phyloP scores from a whole-genome alignment of 1,140 invertebrate species.

The Caenorhabditis tropicalis region DNA sequence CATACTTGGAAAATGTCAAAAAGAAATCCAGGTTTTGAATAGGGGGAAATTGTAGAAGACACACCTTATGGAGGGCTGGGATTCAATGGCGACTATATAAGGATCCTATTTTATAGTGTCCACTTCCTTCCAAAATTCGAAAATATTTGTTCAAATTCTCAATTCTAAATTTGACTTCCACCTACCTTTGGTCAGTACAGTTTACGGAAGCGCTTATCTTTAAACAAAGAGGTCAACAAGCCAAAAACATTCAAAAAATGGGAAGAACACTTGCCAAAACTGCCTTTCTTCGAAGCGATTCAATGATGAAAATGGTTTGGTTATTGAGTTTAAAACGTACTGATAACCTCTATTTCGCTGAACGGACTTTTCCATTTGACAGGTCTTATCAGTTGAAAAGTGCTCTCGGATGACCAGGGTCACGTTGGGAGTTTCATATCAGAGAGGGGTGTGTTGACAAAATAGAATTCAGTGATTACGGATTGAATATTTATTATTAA shows the following conservation, averaged over 20 bases:
- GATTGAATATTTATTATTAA: constrained; percentile 29
- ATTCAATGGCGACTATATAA: no score
- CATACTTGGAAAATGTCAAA: background rate
- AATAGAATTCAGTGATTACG: background rate
- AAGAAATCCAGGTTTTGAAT: background rate
- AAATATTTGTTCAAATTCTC: background rate
- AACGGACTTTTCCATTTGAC: background rate
- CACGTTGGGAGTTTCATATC: no score
- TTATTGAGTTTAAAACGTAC: constrained; percentile 6
- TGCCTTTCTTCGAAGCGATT: no score
- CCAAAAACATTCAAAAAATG: background rate
- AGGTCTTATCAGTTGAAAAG: constrained; percentile 22
- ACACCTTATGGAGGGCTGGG: no score
- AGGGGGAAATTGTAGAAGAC: no score
- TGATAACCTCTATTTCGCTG: background rate
- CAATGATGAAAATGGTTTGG: background rate
- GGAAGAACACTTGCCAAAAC: background rate
- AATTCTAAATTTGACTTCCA: background rate
- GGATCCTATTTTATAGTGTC: no score
- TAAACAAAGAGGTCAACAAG: background rate
- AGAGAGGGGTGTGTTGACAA: no score
- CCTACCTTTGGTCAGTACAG: background rate
- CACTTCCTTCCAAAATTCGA: background rate
- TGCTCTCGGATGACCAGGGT: background rate
- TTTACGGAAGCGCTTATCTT: constrained; percentile 37